These are phyloP conservation scores for Gadopsis bispinosus DNA, from an alignment of 2,797 vertebrate genomes.

Conservation along the genomic window DNA sequence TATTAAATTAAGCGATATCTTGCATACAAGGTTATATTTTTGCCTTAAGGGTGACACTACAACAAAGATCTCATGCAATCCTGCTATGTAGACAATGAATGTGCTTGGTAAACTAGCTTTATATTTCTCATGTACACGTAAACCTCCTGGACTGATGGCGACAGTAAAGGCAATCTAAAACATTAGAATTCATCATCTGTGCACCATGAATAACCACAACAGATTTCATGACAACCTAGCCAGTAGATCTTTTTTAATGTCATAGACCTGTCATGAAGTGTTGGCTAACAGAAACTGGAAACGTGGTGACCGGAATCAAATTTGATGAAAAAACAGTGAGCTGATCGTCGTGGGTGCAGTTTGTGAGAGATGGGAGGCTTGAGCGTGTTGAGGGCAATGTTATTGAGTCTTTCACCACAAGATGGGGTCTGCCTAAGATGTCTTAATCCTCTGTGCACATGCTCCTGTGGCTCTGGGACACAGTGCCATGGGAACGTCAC, in stretches of 20 bases:
- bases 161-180: background rate
- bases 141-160: background rate
- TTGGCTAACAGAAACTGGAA: background rate
- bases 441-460: constrained; percentile 45
- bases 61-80: background rate
- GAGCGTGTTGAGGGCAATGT: constrained; percentile 48
- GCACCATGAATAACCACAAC: background rate
- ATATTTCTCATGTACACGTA: background rate
- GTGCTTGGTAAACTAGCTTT: background rate
- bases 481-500: constrained; percentile 33
- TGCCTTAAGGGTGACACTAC: background rate
- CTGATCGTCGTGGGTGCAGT: constrained; percentile 30
- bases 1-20: background rate
- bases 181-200: background rate
- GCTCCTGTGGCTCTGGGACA: constrained; percentile 43
- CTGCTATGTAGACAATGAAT: background rate
- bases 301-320: background rate
- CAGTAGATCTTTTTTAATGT: background rate
- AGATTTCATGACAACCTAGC: background rate
- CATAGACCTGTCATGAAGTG: background rate
- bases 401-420: constrained; percentile 80
- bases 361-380: constrained; percentile 22
- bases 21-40: background rate
- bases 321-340: constrained; percentile 43
- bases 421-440: constrained; percentile 73